Conservation (phyloP, 92 coral and sea anemone genomes). For the Scolanthus callimorphus region DNA sequence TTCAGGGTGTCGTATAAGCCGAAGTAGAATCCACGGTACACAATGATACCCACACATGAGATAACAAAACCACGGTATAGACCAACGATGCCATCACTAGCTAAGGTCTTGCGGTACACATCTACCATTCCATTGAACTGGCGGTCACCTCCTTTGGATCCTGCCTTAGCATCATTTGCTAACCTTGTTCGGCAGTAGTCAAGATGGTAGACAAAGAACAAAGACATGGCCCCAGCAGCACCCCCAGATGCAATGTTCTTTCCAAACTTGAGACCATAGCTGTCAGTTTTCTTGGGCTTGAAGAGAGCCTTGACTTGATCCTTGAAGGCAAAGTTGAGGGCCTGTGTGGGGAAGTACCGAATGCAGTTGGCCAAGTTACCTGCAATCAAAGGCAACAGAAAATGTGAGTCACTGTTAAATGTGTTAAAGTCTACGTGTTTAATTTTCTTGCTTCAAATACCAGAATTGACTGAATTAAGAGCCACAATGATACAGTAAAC, state of each 20-base stretch:
- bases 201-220: slow-evolving; percentile 86
- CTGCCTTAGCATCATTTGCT: slow-evolving; percentile 97
- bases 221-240: slow-evolving; percentile 99
- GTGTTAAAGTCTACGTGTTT: no score
- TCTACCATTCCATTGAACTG: slow-evolving; percentile 96
- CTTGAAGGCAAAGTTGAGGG: slow-evolving; percentile 98
- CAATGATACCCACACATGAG: slow-evolving; percentile 94
- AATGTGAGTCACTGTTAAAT: no score
- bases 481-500: no score
- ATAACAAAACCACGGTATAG: slow-evolving; percentile 96
- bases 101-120: slow-evolving; percentile 84
- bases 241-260: slow-evolving; percentile 97
- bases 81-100: slow-evolving; percentile 90
- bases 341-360: slow-evolving; percentile 97
- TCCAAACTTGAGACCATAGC: slow-evolving; percentile 55
- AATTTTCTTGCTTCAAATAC: no score
- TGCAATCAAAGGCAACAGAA: slow-evolving; percentile 3
- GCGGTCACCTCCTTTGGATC: slow-evolving; percentile 91
- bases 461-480: no score
- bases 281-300: slow-evolving; percentile 83
- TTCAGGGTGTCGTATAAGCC: slow-evolving; percentile 95
- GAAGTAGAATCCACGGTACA: slow-evolving; percentile 97
- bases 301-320: slow-evolving; percentile 90
- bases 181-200: slow-evolving; percentile 99
- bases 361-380: slow-evolving; percentile 99